Evolutionary conservation across 2,888 invertebrate species (phyloP).

Genomic region (Acleris holmiana): DNA sequence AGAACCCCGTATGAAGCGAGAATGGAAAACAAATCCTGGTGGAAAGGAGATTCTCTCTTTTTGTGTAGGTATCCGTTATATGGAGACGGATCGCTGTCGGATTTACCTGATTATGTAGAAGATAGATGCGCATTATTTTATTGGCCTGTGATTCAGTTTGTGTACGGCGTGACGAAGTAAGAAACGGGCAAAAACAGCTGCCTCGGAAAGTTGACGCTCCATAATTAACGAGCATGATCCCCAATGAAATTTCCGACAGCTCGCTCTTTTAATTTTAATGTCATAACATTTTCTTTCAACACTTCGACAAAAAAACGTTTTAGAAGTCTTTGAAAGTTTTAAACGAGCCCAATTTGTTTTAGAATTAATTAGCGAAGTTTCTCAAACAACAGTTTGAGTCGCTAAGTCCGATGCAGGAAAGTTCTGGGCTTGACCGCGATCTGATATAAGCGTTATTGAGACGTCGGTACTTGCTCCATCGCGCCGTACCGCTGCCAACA

Average conservation of each 20-base stretch:
- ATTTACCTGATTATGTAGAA: conserved; percentile 22
- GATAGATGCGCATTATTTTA: conserved; percentile 18
- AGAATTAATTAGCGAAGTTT: conserved; percentile 36
- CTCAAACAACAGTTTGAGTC: conserved; percentile 31
- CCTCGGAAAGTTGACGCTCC: background rate
- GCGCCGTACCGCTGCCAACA: conserved; percentile 8
- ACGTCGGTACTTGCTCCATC: conserved; percentile 11
- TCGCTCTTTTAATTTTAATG: conserved; percentile 15
- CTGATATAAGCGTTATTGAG: conserved; percentile 28
- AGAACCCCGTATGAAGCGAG: conserved; percentile 41
- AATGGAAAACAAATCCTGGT: conserved; percentile 27
- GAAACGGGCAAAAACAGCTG: background rate
- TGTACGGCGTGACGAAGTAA: background rate
- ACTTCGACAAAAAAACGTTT: conserved; percentile 30
- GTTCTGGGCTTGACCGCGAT: conserved; percentile 32
- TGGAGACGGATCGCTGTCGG: conserved; percentile 27
- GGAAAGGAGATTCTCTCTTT: conserved; percentile 18
- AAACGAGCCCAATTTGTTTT: conserved; percentile 33
- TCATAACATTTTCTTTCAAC: conserved; percentile 26
- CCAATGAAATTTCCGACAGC: conserved; percentile 8
- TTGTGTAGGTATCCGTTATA: conserved; percentile 25
- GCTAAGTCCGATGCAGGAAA: conserved; percentile 15
- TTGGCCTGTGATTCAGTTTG: background rate
- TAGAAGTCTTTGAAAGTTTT: conserved; percentile 29
- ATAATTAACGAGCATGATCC: conserved; percentile 7